These are phyloP conservation scores for Lycaena phlaeas DNA, from an alignment of 2,888 invertebrate genomes.

Conservation along the genomic window DNA sequence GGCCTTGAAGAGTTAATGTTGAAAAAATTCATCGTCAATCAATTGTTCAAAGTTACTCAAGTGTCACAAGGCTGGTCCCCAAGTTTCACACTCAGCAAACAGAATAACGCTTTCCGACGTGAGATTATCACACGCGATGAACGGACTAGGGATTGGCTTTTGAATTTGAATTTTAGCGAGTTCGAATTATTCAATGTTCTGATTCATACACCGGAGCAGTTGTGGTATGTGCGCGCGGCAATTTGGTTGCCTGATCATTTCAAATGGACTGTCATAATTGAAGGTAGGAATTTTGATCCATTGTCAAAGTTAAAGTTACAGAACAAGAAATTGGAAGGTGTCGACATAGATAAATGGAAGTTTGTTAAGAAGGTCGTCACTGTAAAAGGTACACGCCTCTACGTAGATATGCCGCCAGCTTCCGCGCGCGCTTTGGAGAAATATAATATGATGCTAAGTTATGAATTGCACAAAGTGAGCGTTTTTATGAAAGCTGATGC, in stretches of 20 bases:
- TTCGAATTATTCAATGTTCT: slow-evolving; percentile 41
- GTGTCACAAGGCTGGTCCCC: slow-evolving; percentile 40
- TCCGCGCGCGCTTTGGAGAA: slow-evolving; percentile 46
- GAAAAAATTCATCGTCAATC: slow-evolving; percentile 38
- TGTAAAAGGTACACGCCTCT: slow-evolving; percentile 46
- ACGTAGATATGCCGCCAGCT: slow-evolving; percentile 58
- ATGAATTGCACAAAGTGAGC: slow-evolving; percentile 55
- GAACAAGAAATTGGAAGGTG: slow-evolving; percentile 37
- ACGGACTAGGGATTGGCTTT: slow-evolving; percentile 44
- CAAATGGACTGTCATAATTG: too few species aligned
- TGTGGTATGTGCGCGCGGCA: slow-evolving; percentile 59
- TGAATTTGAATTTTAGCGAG: slow-evolving; percentile 40
- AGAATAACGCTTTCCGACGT: slow-evolving; percentile 41
- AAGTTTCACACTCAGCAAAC: slow-evolving; percentile 43
- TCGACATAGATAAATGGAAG: slow-evolving; percentile 55
- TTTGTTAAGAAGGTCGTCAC: slow-evolving; percentile 49
- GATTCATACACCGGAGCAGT: slow-evolving; percentile 51
- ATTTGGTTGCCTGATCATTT: slow-evolving; percentile 60
- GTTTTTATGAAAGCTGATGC: slow-evolving; percentile 53
- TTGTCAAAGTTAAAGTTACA: slow-evolving; percentile 48
- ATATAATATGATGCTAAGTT: slow-evolving; percentile 49
- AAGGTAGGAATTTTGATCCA: slow-evolving; percentile 41
- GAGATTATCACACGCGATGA: slow-evolving; percentile 43
- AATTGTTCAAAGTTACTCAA: slow-evolving; percentile 38
- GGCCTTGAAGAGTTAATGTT: slow-evolving; percentile 34